Evolutionary conservation across 2,797 vertebrate genomes (phyloP), one percentile per base, ranked within the genome.

Genomic region (Gymnoscopelus microlampas): DNA sequence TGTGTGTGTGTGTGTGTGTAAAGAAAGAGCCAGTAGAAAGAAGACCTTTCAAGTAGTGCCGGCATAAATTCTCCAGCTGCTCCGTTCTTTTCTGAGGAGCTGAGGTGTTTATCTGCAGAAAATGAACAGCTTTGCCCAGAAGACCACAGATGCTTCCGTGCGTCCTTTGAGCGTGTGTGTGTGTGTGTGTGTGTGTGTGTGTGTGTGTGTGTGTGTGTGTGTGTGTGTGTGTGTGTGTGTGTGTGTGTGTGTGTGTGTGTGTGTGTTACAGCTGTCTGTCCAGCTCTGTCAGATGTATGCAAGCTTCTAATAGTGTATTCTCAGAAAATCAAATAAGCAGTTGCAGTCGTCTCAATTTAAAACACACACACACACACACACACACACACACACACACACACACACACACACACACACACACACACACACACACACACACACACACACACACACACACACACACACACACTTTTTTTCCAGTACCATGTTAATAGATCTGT

Each of bases 1-100:
- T 81, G 68, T 74, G 9, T 71, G 62, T 26, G 60, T 10, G 65
- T 65, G 74, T 61, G 73, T 50, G 76, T 76, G 80, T 80, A 80
- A 81, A 83, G 78, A 81, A 80, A 76, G 82, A 68, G 84, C 81
- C 76, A 60, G 85, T 86, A 79, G 84, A 90, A 88, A 87, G 85
- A 85, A 89, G 83, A 91, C 88, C 90, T 88, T 92, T 93, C 88
- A 93, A 91, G 91, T 92, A 81, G 82, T 79, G 73, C 85, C 90
- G 90, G 90, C 89, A 90, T 93, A 91, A 88, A 92, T 92, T 91
- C 87, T 93, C 92, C 93, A 94, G 93, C 92, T 94, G 93, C 92
- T 93, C 83, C 60, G 82, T 85, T 92, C 81, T 90, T 89, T 91
- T 91, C 91, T 89, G 85, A 89, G 90, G 88, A 92, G 87, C 90